Evolutionary conservation across 2,888 invertebrate genomes (phyloP).

Genomic region (Parapristionchus giblindavisi): DNA sequence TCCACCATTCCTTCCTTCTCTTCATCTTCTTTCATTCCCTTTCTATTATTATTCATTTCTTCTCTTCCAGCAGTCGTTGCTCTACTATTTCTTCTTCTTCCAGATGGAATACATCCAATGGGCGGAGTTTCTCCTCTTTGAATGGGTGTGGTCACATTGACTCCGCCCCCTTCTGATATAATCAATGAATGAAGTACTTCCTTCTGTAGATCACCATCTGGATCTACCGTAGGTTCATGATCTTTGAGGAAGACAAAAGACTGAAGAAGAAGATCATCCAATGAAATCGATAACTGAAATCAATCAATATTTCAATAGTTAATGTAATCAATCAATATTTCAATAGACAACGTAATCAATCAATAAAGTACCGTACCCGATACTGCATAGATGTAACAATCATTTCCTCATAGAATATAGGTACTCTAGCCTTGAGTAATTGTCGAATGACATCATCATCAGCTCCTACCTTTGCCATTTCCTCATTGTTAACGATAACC

Average conservation of each 20-base stretch:
- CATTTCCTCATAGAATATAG: background rate
- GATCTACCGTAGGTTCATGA: background rate
- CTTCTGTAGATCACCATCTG: conserved; percentile 18
- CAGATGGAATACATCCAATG: too few relatives aligned
- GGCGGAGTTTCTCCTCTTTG: too few relatives aligned
- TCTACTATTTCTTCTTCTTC: too few relatives aligned
- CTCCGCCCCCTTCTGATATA: too few relatives aligned
- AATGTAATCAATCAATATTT: background rate
- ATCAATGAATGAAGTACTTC: too few relatives aligned
- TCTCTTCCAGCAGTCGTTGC: too few relatives aligned
- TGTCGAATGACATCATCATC: conserved; percentile 16
- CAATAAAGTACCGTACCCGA: background rate
- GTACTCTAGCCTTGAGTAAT: conserved; percentile 9
- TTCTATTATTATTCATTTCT: too few relatives aligned
- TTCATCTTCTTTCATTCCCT: too few relatives aligned
- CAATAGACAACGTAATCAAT: too few relatives aligned
- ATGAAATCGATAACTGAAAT: background rate
- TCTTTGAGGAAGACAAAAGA: conserved; percentile 24
- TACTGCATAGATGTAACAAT: background rate
- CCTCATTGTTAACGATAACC: conserved; percentile 12
- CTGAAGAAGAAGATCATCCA: conserved; percentile 23
- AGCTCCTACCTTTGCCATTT: background rate
- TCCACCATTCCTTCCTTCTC: background rate
- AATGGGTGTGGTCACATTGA: too few relatives aligned
- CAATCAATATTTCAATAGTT: background rate